phyloP scores from a whole-genome alignment of 2,797 vertebrate species.

The Cossypha niveicapilla region DNA sequence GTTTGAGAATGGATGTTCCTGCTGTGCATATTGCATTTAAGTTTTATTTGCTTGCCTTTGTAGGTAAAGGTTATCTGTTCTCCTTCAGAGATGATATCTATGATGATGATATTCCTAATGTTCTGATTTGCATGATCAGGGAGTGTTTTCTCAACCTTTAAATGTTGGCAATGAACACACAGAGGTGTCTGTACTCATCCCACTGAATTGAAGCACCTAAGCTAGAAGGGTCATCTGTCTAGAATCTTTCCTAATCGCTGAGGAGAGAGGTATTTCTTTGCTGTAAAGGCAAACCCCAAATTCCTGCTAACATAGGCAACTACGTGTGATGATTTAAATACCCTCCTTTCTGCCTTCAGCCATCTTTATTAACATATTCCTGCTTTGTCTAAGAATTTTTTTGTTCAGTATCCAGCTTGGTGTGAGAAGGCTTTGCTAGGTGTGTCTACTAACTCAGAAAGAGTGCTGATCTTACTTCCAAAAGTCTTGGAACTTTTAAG shows the following conservation, averaged over 20 bases:
- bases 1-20: neutral
- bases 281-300: neutral
- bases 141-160: neutral
- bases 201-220: neutral
- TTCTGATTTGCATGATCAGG: neutral
- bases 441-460: neutral
- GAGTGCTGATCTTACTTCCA: neutral
- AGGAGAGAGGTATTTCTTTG: neutral
- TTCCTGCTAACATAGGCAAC: neutral
- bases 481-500: neutral
- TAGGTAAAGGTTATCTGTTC: neutral
- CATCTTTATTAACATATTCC: neutral
- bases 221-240: neutral
- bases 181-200: neutral
- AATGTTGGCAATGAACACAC: neutral
- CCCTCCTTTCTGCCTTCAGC: neutral
- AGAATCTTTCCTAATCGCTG: neutral
- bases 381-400: neutral
- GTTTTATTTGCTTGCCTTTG: neutral
- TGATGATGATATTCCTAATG: neutral
- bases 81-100: neutral
- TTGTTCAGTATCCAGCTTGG: neutral
- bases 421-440: neutral
- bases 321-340: neutral
- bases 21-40: neutral